phyloP scores from a whole-genome alignment of 1,140 invertebrate species.

The Hydropsyche tenuis region DNA sequence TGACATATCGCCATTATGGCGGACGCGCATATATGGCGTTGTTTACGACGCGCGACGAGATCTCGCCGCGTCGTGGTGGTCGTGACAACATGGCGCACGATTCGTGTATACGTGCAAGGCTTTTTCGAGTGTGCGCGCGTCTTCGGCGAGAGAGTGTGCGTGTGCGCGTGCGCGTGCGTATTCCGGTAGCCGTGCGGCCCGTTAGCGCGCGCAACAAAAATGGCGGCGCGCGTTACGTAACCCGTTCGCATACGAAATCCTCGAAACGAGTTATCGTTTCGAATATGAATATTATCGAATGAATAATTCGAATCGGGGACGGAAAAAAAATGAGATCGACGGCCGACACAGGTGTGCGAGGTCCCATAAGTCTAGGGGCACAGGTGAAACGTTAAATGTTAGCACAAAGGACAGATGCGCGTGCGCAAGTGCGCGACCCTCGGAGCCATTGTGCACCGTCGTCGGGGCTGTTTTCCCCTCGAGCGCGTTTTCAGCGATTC shows the following conservation, averaged over 20 bases:
- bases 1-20: no score
- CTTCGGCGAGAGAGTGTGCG: background rate
- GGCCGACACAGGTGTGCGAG: conserved; percentile 5
- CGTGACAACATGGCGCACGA: no score
- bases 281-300: no score
- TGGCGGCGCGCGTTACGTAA: conserved; percentile 20
- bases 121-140: no score
- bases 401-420: conserved; percentile 18
- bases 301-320: no score
- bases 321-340: no score
- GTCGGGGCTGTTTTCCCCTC: background rate
- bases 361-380: background rate
- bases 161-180: background rate
- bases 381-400: conserved; percentile 18
- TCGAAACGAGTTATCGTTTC: background rate
- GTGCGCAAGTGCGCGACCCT: background rate
- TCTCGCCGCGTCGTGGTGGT: background rate
- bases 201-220: conserved; percentile 1
- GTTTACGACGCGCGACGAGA: background rate
- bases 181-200: background rate
- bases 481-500: background rate
- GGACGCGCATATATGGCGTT: no score
- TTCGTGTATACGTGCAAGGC: no score
- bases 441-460: background rate
- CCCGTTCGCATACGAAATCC: background rate